Conservation (phyloP, 2,888 invertebrate species). For the Ormyrus rosae region DNA sequence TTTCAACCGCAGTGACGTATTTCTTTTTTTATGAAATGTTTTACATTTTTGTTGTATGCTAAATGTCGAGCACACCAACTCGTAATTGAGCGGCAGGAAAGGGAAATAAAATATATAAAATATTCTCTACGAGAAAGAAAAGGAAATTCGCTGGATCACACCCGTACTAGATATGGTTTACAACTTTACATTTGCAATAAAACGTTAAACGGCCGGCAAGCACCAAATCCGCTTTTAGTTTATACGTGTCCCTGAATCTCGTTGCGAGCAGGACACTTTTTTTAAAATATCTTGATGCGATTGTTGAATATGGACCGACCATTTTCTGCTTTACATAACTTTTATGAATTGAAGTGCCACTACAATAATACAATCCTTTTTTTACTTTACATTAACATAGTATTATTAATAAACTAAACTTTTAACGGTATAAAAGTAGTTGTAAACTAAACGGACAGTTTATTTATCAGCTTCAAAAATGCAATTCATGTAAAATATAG, state of each 20-base stretch:
- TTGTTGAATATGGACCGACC: constrained; percentile 13
- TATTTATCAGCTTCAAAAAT: no score
- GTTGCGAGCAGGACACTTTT: constrained; percentile 6
- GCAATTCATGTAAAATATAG: no score
- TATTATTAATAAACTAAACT: no score
- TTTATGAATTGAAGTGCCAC: no score
- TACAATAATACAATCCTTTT: no score
- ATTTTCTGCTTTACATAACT: background rate
- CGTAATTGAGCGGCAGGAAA: background rate
- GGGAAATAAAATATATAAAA: constrained; percentile 24
- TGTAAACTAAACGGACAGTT: no score
- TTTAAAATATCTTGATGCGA: constrained; percentile 12
- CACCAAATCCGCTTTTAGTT: constrained; percentile 6
- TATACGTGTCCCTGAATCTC: background rate
- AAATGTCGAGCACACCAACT: background rate
- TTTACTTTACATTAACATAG: no score
- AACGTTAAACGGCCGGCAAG: constrained; percentile 9
- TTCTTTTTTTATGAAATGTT: background rate
- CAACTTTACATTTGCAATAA: constrained; percentile 35
- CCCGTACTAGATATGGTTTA: constrained; percentile 38
- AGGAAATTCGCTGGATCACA: constrained; percentile 11
- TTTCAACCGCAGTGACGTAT: background rate
- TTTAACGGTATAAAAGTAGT: no score
- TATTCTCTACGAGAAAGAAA: constrained; percentile 23
- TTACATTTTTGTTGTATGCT: background rate